These are phyloP conservation scores for Samia ricini DNA, from an alignment of 1,140 invertebrate species.

Conservation along the genomic window DNA sequence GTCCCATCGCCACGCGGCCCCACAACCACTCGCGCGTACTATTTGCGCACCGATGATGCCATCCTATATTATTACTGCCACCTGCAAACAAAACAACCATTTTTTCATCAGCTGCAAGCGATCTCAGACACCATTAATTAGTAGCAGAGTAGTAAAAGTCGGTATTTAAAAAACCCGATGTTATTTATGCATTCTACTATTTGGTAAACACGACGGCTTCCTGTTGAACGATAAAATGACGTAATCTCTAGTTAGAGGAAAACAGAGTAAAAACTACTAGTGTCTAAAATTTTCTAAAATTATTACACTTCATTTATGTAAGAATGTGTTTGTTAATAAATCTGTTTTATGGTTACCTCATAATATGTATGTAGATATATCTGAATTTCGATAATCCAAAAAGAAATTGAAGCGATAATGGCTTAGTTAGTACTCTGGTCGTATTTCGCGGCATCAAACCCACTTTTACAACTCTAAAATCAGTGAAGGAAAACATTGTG, in stretches of 20 bases:
- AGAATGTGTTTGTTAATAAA: no score
- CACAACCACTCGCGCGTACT: slow-evolving; percentile 46
- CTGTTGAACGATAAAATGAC: background rate
- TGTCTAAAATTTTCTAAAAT: no score
- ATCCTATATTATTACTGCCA: slow-evolving; percentile 61
- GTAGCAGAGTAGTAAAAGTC: slow-evolving; percentile 9
- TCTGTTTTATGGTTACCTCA: no score
- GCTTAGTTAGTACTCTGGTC: no score
- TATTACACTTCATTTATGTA: no score
- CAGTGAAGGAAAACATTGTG: no score
- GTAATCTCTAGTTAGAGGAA: background rate
- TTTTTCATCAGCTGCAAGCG: slow-evolving; percentile 18
- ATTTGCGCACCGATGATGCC: slow-evolving; percentile 57
- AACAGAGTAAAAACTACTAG: background rate
- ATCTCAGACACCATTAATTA: slow-evolving; percentile 15
- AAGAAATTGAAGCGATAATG: no score
- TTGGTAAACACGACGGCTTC: slow-evolving; percentile 10
- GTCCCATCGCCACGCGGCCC: slow-evolving; percentile 58
- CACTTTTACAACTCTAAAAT: no score
- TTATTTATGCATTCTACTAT: slow-evolving; percentile 10
- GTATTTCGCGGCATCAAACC: no score
- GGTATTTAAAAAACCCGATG: slow-evolving; percentile 2
- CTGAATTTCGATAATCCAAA: no score
- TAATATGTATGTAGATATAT: no score
- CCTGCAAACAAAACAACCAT: slow-evolving; percentile 48